Evolutionary conservation across 2,888 invertebrate genomes (phyloP), one percentile per base, ranked within the genome.

Genomic region (Clitarchus hookeri): DNA sequence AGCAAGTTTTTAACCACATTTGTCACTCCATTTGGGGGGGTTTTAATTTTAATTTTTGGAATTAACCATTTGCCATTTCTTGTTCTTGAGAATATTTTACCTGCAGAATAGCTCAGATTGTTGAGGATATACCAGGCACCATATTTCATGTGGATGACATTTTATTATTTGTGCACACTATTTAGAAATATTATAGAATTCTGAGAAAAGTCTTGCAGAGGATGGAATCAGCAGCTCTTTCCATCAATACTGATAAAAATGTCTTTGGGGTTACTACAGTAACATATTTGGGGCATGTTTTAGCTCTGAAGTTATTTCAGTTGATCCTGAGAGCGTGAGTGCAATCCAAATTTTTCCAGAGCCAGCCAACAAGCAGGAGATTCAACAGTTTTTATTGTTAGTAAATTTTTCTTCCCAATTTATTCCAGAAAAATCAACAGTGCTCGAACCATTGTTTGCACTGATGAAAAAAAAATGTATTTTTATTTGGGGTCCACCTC

Each of bases 61-160:
- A 88, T 48, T 83, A 89, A n/a, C 89, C 88, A 13, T 89, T 89
- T 88, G 89, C 89, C 16, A 84, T 89, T 27, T 86, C 36, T 12
- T 84, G 83, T 19, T 87, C 88, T 11, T 86, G 87, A 25, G 88
- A 89, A 54, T 85, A 88, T 44, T 88, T 89, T 86, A 87, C 89
- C 44, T 84, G 87, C 65, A 65, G 44, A 19, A 86, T 88, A 65
- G 86, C 84, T n/a, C 16, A 87, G 53, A 85, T 88, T 12, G 88
- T 89, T 65, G 53, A 86, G 25, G 87, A 84, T 23, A 83, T 88
- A 16, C 3, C 1, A 19, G 23, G 65, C 16, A 65, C 23, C 3
- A 65, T 2, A 12, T 65, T 65, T 6, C 65, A 65, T n/a, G 65
- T 65, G 8, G 65, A 65, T 65, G 65, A 65, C 65, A 65, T 19